Base-by-base conservation (phyloP, 2,797 vertebrate species). In the Anguilla megastoma region DNA sequence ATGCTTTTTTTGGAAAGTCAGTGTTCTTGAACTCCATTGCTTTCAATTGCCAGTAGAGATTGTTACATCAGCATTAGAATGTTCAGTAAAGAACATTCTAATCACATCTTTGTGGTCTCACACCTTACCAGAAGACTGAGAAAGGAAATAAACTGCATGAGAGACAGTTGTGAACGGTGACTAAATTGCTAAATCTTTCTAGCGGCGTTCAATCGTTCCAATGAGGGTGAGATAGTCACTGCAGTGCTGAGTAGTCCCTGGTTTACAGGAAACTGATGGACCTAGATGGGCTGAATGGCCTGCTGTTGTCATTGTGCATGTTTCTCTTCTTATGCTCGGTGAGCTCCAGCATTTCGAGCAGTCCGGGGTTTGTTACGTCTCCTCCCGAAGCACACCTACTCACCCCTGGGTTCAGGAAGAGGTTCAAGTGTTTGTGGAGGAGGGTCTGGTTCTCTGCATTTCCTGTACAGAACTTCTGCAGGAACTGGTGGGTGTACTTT, bases 391-490 rank as follows among this genome's bases (percentile, higher is more conserved):
- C 24, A 24, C 63, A 27, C 24, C 21, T 6, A 50, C 96, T 96
- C 92, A 99, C 98, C 95, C 98, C 98, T 0, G 97, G 97, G 24
- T 97, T 98, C 86, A 99, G 97, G 95, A 99, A 99, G 86, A 99
- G 96, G 91, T 93, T 97, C 89, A 99, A 95, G 91, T 98, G 97
- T 90, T 99, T 98, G 93, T 99, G 98, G 88, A 99, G 95, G 87
- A 99, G 96, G 33, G 95, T 90, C 92, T 99, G 98, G 95, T 99
- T 99, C 94, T 99, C 98, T 45, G 97, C 97, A 92, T 99, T 99
- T 89, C 98, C 98, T 2, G 94, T 97, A 5, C 98, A 99, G 93
- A 99, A 99, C 95, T 97, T 99, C 95, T 99, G 98, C 86, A 99
- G 97, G 94, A 99, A 99, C 92, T 98, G 95, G 87, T 99, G 98